Evolutionary conservation across 2,113 vertebrate genomes (phyloP), one percentile per base, ranked within the genome.

Genomic region (Ardeotis arabs): DNA sequence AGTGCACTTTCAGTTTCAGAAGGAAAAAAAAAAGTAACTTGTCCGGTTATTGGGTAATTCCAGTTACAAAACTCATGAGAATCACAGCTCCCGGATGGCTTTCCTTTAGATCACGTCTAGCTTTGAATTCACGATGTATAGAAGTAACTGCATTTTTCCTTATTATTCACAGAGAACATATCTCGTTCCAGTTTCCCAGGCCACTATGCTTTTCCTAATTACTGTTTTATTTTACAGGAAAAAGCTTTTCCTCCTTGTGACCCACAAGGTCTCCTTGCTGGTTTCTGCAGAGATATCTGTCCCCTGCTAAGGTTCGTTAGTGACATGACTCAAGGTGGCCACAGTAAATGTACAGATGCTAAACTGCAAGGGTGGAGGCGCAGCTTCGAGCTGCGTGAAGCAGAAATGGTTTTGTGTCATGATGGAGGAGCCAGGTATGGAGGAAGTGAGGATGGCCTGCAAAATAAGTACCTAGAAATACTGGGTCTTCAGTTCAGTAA

Each of bases 331-430:
- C 7, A 13, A n/a, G 29, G 50, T 2, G 6, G 33, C 24, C 5
- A 0, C 9, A 4, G 50, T 24, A 21, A 5, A 73, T 1, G 8
- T 16, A 23, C 16, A 39, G 5, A 2, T 6, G 8, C 18, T 9
- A 3, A 60, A 33, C 2, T 31, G 50, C 24, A 41, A 31, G 52
- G 17, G 6, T 1, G 10, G 17, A 74, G 39, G 8, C 0, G 0
- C 45, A 82, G 59, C 8, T 12, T 45, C 4, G 15, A 45, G 47
- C 77, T 41, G 19, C 1, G 5, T 3, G 24, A 64, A 49, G 58
- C 39, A 73, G 39, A 68, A n/a, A 13, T 0, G 10, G 24, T 14
- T 15, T 8, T 11, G 13, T 22, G 45, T 9, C 4, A 3, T 1
- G 25, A 33, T 7, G 8, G 39, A 37, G 45, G 11, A 37, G 24